A percentile compares a stretch with the other conserved stretches of the same genome.
Evolutionary conservation across 2,888 invertebrate genomes (phyloP).

Genomic region (Macrostomum cliftonense): DNA sequence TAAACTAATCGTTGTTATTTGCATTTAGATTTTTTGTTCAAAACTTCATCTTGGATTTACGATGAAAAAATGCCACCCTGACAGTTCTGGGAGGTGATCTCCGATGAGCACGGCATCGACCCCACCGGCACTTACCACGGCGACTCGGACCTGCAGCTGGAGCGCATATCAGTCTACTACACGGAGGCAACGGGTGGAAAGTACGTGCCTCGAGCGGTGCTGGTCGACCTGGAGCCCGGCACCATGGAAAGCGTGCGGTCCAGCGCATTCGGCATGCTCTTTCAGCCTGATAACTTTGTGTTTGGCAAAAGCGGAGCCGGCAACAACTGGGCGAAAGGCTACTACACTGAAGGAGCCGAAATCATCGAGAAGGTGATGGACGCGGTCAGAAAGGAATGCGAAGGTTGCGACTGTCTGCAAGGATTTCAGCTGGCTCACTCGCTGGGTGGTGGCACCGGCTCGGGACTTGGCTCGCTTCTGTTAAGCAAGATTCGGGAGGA

Average conservation of each 20-base stretch:
- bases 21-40: too few species aligned
- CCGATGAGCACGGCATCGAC: too few species aligned
- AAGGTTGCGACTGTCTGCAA: constrained; percentile 66
- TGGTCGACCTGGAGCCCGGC: constrained; percentile 83
- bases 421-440: constrained; percentile 47
- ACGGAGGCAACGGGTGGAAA: not conserved
- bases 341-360: constrained; percentile 5
- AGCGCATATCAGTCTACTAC: not conserved
- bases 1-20: too few species aligned
- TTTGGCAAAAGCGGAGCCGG: constrained; percentile 40
- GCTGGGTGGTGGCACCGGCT: constrained; percentile 61
- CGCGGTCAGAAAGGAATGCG: constrained; percentile 50
- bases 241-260: constrained; percentile 55
- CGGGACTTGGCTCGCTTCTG: constrained; percentile 2
- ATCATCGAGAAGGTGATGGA: constrained; percentile 1
- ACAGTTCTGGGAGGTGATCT: too few species aligned
- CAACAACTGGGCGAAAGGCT: not conserved
- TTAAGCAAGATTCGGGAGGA: constrained; percentile 3
- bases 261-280: constrained; percentile 69
- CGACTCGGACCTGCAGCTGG: not conserved
- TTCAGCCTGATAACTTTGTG: constrained; percentile 83
- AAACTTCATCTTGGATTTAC: too few species aligned
- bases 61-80: too few species aligned
- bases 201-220: constrained; percentile 39
- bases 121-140: too few species aligned